Evolutionary conservation across 2,888 invertebrate genomes (phyloP), one percentile per base, ranked within the genome.

Genomic region (Caenorhabditis plicata): DNA sequence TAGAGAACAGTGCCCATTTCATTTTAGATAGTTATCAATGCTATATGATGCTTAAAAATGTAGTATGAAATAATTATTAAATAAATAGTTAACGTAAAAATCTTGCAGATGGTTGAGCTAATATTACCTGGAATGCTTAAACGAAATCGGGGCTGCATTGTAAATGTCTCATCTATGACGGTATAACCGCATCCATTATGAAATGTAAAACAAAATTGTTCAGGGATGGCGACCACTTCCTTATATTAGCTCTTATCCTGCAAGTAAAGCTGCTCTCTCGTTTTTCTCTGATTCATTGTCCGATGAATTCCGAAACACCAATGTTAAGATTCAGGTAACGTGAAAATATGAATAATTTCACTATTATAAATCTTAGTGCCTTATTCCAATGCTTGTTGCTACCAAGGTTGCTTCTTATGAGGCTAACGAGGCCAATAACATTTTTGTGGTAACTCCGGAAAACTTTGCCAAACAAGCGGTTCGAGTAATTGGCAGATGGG

Each of bases 171-270:
- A 3, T 80, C 80, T 1, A 75, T 79, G 64, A 78, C 77, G 15
- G 76, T 75, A 39, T 29, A 9, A 29, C 29, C 8, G 5, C 17
- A 15, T 20, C 9, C 17, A 9, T 11, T 19, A 4, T 20, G 8
- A 8, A 46, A 25, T 9, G 22, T 4, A n/a, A 35, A 22, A 27
- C 8, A 23, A 3, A 13, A 5, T 5, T 13, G 47, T 75, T 45
- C 43, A 77, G 77, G 75, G 78, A 11, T 79, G 79, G 79, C 51
- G 79, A 13, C 79, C 79, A 19, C 62, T 80, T 22, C 79, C 79
- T 25, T 79, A 79, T 53, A 56, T 79, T 54, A 76, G 75, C 20
- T 71, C 74, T 8, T 79, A 79, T 40, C 79, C 79, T 13, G 77
- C 78, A 0, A 71, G 71, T 42, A 79, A 79, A 52, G 79, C 79